These are phyloP conservation scores for Acholoe squamosa DNA, from an alignment of 2,888 invertebrate species.

Conservation along the genomic window DNA sequence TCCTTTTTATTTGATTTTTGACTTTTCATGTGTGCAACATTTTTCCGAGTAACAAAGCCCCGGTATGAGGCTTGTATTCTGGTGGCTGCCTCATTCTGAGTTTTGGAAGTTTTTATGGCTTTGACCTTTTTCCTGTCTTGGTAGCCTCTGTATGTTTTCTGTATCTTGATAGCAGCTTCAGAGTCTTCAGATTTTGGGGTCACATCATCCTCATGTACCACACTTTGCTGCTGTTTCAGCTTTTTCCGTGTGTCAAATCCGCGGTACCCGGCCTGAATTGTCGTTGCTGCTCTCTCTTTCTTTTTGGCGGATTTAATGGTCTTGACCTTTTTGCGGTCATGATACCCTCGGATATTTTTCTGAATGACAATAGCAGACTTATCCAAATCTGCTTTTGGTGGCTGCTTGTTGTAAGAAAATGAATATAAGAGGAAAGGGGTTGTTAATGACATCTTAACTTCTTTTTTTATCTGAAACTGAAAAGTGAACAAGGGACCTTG, in stretches of 20 bases:
- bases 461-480: too few species aligned
- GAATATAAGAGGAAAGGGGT: not conserved
- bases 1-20: not conserved
- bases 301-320: not conserved
- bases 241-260: slow-evolving; percentile 3
- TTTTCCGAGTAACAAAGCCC: not conserved
- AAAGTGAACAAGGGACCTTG: too few species aligned
- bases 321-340: not conserved
- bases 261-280: not conserved
- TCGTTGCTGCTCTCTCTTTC: not conserved
- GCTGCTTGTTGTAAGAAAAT: not conserved
- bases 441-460: not conserved
- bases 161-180: slow-evolving; percentile 8
- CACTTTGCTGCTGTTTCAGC: not conserved
- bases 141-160: slow-evolving; percentile 32
- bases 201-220: not conserved
- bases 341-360: slow-evolving; percentile 42
- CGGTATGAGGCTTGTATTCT: slow-evolving; percentile 39
- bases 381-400: too few species aligned
- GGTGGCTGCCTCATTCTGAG: slow-evolving; percentile 10
- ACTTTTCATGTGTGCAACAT: not conserved
- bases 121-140: not conserved
- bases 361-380: slow-evolving; percentile 23
- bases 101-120: not conserved
- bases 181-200: not conserved